phyloP scores from a whole-genome alignment of 1,140 invertebrate genomes.

The Aphaenogaster floridana region DNA sequence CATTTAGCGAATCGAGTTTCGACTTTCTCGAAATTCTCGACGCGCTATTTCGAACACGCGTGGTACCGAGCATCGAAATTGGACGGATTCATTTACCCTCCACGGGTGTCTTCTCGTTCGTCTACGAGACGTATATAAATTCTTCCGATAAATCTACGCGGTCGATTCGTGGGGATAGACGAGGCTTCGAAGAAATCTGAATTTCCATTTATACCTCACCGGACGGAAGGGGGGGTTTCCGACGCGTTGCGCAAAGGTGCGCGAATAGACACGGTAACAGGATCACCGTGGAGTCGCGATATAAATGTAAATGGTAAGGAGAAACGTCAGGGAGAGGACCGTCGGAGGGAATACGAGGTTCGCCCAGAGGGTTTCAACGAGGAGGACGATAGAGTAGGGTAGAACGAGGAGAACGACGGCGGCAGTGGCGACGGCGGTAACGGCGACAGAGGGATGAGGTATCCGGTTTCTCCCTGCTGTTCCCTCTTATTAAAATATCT shows the following conservation, averaged over 20 bases:
- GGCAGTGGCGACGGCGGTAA: slow-evolving; percentile 29
- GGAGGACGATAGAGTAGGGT: neutral
- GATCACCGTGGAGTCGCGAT: slow-evolving; percentile 77
- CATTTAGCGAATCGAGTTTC: slow-evolving; percentile 32
- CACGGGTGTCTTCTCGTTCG: neutral
- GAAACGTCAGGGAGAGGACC: slow-evolving; percentile 65
- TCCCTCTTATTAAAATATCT: slow-evolving; percentile 86
- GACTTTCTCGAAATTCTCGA: slow-evolving; percentile 52
- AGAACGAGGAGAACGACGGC: slow-evolving; percentile 4
- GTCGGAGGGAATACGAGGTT: slow-evolving; percentile 57
- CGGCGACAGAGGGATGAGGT: slow-evolving; percentile 59
- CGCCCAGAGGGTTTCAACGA: slow-evolving; percentile 42
- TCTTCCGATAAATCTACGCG: slow-evolving; percentile 52
- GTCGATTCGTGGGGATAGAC: slow-evolving; percentile 54
- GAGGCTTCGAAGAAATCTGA: slow-evolving; percentile 71
- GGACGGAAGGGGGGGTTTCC: slow-evolving; percentile 51
- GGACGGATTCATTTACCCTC: slow-evolving; percentile 50
- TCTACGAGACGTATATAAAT: slow-evolving; percentile 44
- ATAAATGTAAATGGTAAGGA: slow-evolving; percentile 80
- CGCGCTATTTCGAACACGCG: slow-evolving; percentile 18
- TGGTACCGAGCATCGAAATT: slow-evolving; percentile 33
- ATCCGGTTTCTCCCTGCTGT: slow-evolving; percentile 79
- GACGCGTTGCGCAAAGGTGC: slow-evolving; percentile 56
- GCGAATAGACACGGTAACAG: slow-evolving; percentile 73
- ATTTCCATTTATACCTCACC: slow-evolving; percentile 71